These are phyloP conservation scores for Lycia hirtaria DNA, from an alignment of 2,888 invertebrate species.

Conservation along the genomic window DNA sequence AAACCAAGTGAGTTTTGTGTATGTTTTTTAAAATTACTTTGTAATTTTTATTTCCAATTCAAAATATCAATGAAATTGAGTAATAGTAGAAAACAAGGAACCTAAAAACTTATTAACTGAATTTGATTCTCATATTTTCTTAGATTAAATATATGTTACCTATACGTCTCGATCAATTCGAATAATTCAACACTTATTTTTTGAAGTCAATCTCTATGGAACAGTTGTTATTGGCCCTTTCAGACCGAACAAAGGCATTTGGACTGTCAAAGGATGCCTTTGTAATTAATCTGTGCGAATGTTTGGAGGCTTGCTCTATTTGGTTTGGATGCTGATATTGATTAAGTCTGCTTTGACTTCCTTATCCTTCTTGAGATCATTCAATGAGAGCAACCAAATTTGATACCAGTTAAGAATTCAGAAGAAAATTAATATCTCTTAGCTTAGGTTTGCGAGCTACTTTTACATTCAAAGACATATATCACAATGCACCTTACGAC, in stretches of 20 bases:
- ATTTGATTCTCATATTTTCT: too few relatives aligned
- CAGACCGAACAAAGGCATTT: conserved; percentile 13
- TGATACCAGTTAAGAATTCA: background rate
- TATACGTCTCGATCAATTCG: too few relatives aligned
- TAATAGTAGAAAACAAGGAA: too few relatives aligned
- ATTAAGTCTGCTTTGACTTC: background rate
- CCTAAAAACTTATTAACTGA: too few relatives aligned
- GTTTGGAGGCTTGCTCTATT: conserved; percentile 9
- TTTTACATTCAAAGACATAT: too few relatives aligned
- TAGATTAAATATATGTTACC: too few relatives aligned
- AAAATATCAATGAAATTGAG: too few relatives aligned
- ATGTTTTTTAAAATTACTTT: too few relatives aligned
- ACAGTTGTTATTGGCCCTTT: conserved; percentile 6
- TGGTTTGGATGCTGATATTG: conserved; percentile 8
- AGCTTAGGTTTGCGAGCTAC: too few relatives aligned
- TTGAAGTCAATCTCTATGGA: background rate
- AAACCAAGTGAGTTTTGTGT: too few relatives aligned
- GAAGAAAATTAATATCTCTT: background rate
- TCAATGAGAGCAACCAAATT: background rate
- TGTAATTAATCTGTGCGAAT: conserved; percentile 17
- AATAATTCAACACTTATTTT: background rate
- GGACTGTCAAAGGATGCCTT: conserved; percentile 18
- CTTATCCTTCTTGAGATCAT: background rate
- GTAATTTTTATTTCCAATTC: too few relatives aligned
- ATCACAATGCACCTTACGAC: too few relatives aligned